Base-by-base conservation (phyloP, 1,140 invertebrate species). In the Platorchestia sp. region DNA sequence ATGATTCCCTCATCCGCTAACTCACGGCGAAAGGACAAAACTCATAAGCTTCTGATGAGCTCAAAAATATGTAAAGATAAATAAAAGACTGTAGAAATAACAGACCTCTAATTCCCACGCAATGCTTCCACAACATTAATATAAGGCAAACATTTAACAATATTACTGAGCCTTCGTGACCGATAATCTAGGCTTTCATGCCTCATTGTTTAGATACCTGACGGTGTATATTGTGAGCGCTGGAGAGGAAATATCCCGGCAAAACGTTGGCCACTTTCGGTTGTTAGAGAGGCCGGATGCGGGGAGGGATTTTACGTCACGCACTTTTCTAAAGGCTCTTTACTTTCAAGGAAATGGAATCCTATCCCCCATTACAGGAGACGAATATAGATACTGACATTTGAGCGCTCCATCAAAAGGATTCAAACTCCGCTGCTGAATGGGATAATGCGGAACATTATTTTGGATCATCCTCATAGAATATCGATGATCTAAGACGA, bases 301-400 rank as follows among this genome's bases (percentile, higher is more conserved):
- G 43, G 43, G 44, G 59, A 22, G 40, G 91, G 91, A 93, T 93
- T 93, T 45, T 1, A 44, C 44, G 40, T 93, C 91, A 93, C 91
- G 91, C 43, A 93, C 91, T 40, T 47, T 47, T n/a, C 41, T 93
- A 93, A 91, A 93, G 44, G 91, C 43, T 44, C 43, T 93, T 45
- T 45, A 93, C 91, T 44, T 93, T 93, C 91, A 93, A 93, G 43
- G n/a, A 93, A 93, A 44, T 14, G 41, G 87, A 45, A 90, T 43
- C 44, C 87, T 90, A 90, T 43, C 44, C 87, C 87, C 87, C 42
- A 90, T 90, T 90, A 90, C 44, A 45, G 41, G 87, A 90, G 87
- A 90, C 87, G 87, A 90, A 90, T 90, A 90, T 90, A 90, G 87
- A 90, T 90, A 90, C 87, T 90, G 87, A 90, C 87, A 90, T 90